Conservation (phyloP, 2,888 invertebrate genomes). For the Bruchidius siliquastri region DNA sequence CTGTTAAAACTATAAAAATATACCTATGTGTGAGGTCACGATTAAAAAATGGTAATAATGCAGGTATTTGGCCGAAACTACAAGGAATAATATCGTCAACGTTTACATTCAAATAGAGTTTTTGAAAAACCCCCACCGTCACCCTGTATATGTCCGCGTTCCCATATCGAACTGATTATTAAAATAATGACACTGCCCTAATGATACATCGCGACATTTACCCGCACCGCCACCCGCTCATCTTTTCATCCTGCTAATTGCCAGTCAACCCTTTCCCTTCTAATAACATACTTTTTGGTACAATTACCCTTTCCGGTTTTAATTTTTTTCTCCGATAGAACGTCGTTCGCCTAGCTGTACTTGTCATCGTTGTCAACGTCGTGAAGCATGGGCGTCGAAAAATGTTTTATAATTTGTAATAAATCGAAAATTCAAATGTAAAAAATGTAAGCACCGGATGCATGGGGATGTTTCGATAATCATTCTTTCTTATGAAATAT, state of each 20-base stretch:
- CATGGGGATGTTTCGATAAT: no score
- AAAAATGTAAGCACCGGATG: no score
- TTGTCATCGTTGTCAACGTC: background rate
- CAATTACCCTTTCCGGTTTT: background rate
- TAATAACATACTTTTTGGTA: background rate
- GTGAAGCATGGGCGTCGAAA: background rate
- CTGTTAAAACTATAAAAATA: no score
- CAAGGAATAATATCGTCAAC: no score
- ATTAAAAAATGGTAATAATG: no score
- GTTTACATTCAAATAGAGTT: no score
- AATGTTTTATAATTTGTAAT: no score
- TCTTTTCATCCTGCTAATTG: background rate
- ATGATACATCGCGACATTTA: background rate
- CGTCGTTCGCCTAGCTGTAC: background rate
- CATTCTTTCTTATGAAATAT: no score
- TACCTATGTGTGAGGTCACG: no score
- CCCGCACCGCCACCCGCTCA: background rate
- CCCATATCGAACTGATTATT: background rate
- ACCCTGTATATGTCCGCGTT: background rate
- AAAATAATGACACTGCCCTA: background rate
- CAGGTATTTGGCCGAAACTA: no score
- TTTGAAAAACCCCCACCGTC: no score
- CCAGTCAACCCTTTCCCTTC: background rate
- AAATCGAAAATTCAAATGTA: no score
- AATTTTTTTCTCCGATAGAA: background rate